Evolutionary conservation across 1,140 invertebrate species (phyloP).

Genomic region (Reticulitermes speratus): DNA sequence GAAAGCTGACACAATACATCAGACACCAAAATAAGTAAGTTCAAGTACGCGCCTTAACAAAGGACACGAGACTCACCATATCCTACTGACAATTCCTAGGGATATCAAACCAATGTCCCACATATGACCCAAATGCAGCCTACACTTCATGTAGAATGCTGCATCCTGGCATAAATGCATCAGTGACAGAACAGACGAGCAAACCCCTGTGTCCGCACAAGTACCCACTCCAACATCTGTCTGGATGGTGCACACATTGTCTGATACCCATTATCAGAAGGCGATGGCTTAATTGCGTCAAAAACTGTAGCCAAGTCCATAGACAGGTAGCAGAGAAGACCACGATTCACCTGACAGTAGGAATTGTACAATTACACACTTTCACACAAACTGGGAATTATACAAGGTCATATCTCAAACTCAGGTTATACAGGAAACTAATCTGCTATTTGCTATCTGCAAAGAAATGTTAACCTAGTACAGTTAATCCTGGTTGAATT

Average conservation of each 20-base stretch:
- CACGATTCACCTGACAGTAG: slow-evolving; percentile 41
- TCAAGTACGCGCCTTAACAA: not conserved
- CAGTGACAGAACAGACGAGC: slow-evolving; percentile 56
- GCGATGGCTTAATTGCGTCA: slow-evolving; percentile 32
- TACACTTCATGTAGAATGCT: slow-evolving; percentile 52
- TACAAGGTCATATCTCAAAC: too few species aligned
- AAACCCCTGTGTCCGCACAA: slow-evolving; percentile 56
- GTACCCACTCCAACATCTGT: slow-evolving; percentile 58
- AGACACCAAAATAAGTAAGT: too few species aligned
- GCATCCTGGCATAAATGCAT: slow-evolving; percentile 49
- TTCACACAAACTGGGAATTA: not conserved
- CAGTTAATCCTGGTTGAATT: too few species aligned
- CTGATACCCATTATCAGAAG: slow-evolving; percentile 43
- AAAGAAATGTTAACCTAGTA: too few species aligned
- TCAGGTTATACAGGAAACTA: too few species aligned
- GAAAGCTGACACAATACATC: not conserved
- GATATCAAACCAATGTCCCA: slow-evolving; percentile 56
- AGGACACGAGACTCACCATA: slow-evolving; percentile 50
- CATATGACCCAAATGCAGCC: slow-evolving; percentile 55
- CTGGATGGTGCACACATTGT: slow-evolving; percentile 51
- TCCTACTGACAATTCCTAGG: slow-evolving; percentile 54
- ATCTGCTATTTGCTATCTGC: too few species aligned
- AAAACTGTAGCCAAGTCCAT: not conserved
- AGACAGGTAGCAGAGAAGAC: not conserved
- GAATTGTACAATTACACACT: slow-evolving; percentile 41